Conservation (phyloP, 2,797 vertebrate genomes). For the Gymnocypris eckloni region DNA sequence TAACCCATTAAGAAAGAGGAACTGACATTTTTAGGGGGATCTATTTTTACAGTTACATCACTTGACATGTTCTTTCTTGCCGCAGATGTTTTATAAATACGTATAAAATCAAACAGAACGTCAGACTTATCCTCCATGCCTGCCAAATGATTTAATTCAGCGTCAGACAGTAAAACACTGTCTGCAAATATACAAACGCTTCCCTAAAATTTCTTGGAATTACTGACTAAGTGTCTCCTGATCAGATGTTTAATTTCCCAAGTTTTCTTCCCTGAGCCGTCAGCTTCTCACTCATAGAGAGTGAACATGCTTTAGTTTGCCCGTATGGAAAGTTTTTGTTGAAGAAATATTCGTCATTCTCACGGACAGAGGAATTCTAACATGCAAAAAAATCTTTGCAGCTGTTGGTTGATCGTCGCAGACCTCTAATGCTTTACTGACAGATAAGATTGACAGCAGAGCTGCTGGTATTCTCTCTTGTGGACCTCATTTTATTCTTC, state of each 20-base stretch:
- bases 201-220: slow-evolving; percentile 33
- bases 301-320: slow-evolving; percentile 48
- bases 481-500: slow-evolving; percentile 35
- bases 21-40: slow-evolving; percentile 27
- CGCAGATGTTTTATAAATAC: slow-evolving; percentile 3
- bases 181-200: slow-evolving; percentile 19
- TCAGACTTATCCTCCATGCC: slow-evolving; percentile 15
- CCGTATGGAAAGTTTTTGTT: slow-evolving; percentile 34
- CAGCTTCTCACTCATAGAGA: slow-evolving; percentile 13
- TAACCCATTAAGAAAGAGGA: slow-evolving; percentile 43
- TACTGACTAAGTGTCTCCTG: slow-evolving; percentile 30
- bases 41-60: slow-evolving; percentile 26
- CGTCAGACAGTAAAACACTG: slow-evolving; percentile 37
- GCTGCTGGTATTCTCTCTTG: slow-evolving; percentile 64
- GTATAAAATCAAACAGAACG: slow-evolving; percentile 6
- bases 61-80: not conserved
- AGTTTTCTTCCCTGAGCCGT: slow-evolving; percentile 2
- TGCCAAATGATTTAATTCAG: slow-evolving; percentile 29
- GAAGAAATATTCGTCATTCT: slow-evolving; percentile 53
- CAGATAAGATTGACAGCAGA: slow-evolving; percentile 73
- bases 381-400: slow-evolving; percentile 65
- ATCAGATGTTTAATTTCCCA: slow-evolving; percentile 37
- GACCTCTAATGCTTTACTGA: slow-evolving; percentile 65
- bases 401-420: slow-evolving; percentile 70
- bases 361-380: slow-evolving; percentile 50